phyloP scores from a whole-genome alignment of 1,140 invertebrate species.

The fruit fly (Drosophila melanogaster) region DNA sequence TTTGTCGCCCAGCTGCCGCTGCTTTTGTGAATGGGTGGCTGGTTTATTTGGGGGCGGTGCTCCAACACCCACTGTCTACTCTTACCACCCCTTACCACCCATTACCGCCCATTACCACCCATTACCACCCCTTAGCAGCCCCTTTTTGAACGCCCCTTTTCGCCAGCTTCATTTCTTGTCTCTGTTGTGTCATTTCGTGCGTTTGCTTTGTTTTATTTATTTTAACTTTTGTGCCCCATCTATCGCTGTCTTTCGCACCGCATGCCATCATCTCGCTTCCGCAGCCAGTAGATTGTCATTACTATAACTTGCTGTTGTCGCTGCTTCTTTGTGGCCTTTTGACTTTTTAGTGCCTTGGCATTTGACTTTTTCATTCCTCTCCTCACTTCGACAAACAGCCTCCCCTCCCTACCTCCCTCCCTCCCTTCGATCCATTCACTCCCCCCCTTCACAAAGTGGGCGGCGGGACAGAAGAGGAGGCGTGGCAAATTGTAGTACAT shows the following conservation, averaged over 20 bases:
- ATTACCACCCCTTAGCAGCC: too few relatives aligned
- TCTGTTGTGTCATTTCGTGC: constrained; percentile 67
- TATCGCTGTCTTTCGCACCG: constrained; percentile 22
- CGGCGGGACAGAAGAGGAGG: not conserved
- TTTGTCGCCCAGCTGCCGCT: constrained; percentile 23
- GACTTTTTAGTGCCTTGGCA: constrained; percentile 76
- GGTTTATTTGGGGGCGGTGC: constrained; percentile 1
- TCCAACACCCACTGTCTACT: not conserved
- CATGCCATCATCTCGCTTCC: not conserved
- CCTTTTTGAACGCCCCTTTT: not conserved
- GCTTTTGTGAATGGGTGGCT: not conserved
- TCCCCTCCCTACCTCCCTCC: not conserved
- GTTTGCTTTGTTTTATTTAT: constrained; percentile 77
- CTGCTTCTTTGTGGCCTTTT: constrained; percentile 62
- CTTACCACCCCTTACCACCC: not conserved
- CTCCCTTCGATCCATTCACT: not conserved
- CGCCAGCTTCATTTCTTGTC: constrained; percentile 28
- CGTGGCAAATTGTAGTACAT: constrained; percentile 66
- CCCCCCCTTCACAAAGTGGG: not conserved
- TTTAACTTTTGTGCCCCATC: constrained; percentile 68
- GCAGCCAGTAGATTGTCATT: constrained; percentile 53
- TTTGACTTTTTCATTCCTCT: constrained; percentile 60
- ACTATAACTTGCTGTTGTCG: constrained; percentile 57
- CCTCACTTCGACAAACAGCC: not conserved
- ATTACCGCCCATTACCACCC: too few relatives aligned